Base-by-base conservation (phyloP, 2,888 invertebrate species). In the Hirtodrosophila duncani region DNA sequence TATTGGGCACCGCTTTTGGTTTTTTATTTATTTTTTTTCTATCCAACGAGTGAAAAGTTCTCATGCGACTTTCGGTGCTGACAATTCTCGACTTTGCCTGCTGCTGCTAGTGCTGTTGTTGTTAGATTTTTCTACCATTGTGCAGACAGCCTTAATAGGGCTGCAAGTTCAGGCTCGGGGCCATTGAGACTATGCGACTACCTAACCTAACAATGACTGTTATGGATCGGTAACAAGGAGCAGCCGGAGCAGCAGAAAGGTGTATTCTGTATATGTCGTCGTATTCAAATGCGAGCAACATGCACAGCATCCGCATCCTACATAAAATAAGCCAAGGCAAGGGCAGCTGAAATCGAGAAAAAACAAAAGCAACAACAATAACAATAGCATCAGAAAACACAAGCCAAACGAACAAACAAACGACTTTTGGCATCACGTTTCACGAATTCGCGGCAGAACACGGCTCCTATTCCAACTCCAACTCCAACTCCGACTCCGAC, bases 351-450 rank as follows among this genome's bases (percentile, higher is more conserved):
- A 33, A 34, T 27, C 26, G 36, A 36, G 31, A 39, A 23, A 13
- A 26, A 26, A 49, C 36, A 46, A 18, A n/a, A 36, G 33, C 4
- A 27, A 33, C 20, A 41, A 42, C 49, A 41, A 9, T 24, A 11
- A 33, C 24, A 31, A 27, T 9, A 10, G 18, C 18, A 20, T 8
- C 4, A 10, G 7, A 4, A 21, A 18, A n/a, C 29, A 37, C 2
- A 57, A 36, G 33, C 39, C 33, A 38, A 63, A 56, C 34, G 41
- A 46, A 55, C 42, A 41, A 55, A 64, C 43, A 64, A 67, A 67
- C 79, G 78, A 81, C 81, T 75, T 74, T 66, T 67, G 71, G 81
- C 75, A 81, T 77, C 77, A 77, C 77, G 81, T 77, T 77, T 77
- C 77, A 77, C 77, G 77, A 77, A 81, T 79, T 77, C 81, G 72